Evolutionary conservation across 1,140 invertebrate genomes (phyloP).

Genomic region (Drosophila parabipectinata): DNA sequence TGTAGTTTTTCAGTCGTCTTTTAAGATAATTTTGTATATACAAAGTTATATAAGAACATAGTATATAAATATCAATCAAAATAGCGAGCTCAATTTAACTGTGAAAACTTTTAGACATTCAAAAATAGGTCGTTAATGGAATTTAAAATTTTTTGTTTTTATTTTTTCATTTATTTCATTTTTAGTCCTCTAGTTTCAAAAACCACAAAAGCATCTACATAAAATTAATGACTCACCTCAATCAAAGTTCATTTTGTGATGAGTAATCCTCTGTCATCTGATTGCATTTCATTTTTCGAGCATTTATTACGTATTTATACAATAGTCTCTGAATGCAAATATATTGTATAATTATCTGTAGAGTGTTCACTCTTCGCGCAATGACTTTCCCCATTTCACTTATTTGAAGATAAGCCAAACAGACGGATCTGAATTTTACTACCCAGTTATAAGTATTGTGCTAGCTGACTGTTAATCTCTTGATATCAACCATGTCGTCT

Average conservation of each 20-base stretch:
- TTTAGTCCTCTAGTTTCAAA: too few relatives aligned
- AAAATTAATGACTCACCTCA: not conserved
- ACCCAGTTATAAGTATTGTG: not conserved
- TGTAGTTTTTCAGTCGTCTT: not conserved
- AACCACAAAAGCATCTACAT: too few relatives aligned
- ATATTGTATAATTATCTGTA: too few relatives aligned
- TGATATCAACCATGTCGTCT: not conserved
- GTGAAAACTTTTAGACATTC: too few relatives aligned
- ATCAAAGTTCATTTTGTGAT: constrained; percentile 11
- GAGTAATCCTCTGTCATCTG: constrained; percentile 1
- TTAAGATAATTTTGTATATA: too few relatives aligned
- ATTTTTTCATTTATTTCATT: too few relatives aligned
- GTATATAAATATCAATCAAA: too few relatives aligned
- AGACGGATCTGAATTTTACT: not conserved
- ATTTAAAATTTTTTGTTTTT: too few relatives aligned
- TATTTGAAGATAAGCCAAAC: not conserved
- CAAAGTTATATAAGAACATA: too few relatives aligned
- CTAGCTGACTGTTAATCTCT: not conserved
- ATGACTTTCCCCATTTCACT: not conserved
- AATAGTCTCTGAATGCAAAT: too few relatives aligned
- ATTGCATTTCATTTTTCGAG: not conserved
- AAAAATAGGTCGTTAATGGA: too few relatives aligned
- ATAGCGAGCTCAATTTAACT: too few relatives aligned
- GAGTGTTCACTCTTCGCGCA: not conserved
- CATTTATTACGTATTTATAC: not conserved